Conservation (phyloP, 2,113 vertebrate genomes). For the Passer montanus region DNA sequence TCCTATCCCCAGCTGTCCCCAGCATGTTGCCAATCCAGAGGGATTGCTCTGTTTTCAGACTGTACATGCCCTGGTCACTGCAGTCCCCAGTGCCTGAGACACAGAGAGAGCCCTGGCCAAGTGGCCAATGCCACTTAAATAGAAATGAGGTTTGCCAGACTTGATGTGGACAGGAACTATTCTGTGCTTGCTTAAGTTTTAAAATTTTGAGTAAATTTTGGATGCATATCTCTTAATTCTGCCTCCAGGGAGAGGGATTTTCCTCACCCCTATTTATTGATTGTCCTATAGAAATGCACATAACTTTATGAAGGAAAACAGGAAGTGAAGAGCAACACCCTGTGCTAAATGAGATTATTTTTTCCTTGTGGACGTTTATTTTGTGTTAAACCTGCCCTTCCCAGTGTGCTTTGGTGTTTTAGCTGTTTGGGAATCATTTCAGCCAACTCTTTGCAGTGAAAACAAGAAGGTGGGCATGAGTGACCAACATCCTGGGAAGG, state of each 20-base stretch:
- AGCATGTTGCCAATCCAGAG: background rate
- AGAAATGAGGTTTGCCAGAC: background rate
- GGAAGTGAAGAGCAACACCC: background rate
- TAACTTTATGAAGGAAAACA: background rate
- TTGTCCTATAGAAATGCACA: background rate
- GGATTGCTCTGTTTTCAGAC: background rate
- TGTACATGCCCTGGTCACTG: background rate
- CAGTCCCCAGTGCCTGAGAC: background rate
- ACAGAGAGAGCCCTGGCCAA: background rate
- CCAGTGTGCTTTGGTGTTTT: background rate
- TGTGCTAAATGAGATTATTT: background rate
- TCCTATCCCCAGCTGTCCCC: background rate
- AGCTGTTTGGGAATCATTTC: background rate
- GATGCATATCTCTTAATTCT: background rate
- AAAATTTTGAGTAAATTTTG: background rate
- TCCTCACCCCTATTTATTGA: background rate
- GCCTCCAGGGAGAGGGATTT: background rate
- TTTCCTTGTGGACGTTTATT: background rate
- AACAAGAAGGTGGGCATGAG: background rate
- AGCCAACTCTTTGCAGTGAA: background rate
- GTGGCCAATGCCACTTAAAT: background rate
- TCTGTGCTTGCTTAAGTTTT: background rate
- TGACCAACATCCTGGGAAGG: background rate
- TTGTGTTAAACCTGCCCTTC: background rate
- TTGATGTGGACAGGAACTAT: background rate